Percentiles rank a stretch among this genome's conserved stretches.
phyloP scores from a whole-genome alignment of 37 sponge, comb jelly and placozoan species.

The Crambe crambe region DNA sequence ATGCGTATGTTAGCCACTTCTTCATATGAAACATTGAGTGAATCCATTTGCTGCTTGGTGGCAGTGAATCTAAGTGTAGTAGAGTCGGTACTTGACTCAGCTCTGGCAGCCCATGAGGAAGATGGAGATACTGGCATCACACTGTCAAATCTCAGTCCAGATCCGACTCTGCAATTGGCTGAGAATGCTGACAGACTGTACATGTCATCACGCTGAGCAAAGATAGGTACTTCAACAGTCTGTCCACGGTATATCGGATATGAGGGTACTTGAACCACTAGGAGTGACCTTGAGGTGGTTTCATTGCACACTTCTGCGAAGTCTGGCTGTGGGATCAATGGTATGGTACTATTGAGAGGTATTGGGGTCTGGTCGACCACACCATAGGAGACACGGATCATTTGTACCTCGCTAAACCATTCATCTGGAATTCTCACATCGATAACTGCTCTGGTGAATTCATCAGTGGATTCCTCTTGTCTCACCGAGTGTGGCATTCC shows the following conservation, averaged over 20 bases:
- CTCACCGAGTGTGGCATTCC: background rate
- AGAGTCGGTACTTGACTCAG: background rate
- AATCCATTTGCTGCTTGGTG: background rate
- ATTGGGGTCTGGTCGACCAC: background rate
- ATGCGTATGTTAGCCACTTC: background rate
- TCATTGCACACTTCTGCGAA: constrained; percentile 10
- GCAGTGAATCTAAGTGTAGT: constrained; percentile 4
- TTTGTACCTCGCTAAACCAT: constrained; percentile 43
- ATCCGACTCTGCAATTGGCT: constrained; percentile 5
- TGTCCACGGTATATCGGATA: constrained; percentile 34
- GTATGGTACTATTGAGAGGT: background rate
- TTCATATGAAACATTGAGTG: background rate
- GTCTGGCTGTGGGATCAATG: constrained; percentile 19
- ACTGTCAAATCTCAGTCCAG: constrained; percentile 22
- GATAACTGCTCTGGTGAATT: constrained; percentile 11
- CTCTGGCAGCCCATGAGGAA: constrained; percentile 7
- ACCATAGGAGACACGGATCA: constrained; percentile 22
- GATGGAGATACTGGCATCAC: background rate
- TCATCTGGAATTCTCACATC: constrained; percentile 25
- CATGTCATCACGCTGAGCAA: background rate
- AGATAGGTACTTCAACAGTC: constrained; percentile 7
- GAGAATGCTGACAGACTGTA: constrained; percentile 15
- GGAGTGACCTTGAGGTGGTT: background rate
- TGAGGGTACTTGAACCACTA: constrained; percentile 28
- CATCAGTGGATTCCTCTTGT: background rate